A percentile compares a stretch with the other conserved stretches of the same genome.
These are phyloP conservation scores for Eilema depressum DNA, from an alignment of 2,888 invertebrate species.

Conservation along the genomic window DNA sequence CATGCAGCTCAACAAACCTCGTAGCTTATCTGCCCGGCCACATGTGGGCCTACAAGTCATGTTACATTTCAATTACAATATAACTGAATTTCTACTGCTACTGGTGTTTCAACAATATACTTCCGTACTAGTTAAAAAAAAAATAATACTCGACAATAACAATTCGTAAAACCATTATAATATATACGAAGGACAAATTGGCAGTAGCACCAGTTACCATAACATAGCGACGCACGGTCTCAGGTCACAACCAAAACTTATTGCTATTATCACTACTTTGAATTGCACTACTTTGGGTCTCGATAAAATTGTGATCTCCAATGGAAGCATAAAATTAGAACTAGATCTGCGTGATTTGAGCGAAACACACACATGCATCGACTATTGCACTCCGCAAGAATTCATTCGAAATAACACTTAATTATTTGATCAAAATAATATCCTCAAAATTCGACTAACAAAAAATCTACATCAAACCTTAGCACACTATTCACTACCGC, in stretches of 20 bases:
- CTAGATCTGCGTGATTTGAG: slow-evolving; percentile 70
- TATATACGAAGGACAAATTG: slow-evolving; percentile 70
- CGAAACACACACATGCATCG: slow-evolving; percentile 72
- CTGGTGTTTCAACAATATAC: slow-evolving; percentile 76
- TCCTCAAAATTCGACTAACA: slow-evolving; percentile 81
- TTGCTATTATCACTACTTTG: slow-evolving; percentile 84
- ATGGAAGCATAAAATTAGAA: slow-evolving; percentile 73
- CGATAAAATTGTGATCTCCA: slow-evolving; percentile 67
- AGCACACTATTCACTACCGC: slow-evolving; percentile 86
- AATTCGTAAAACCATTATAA: slow-evolving; percentile 77
- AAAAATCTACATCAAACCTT: slow-evolving; percentile 86
- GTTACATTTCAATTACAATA: slow-evolving; percentile 87
- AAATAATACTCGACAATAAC: slow-evolving; percentile 83
- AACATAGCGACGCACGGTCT: slow-evolving; percentile 69
- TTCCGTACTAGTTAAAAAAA: slow-evolving; percentile 74
- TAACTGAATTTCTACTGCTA: slow-evolving; percentile 77
- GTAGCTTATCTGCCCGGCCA: slow-evolving; percentile 24
- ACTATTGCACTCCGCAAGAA: slow-evolving; percentile 74
- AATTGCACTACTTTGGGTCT: slow-evolving; percentile 82
- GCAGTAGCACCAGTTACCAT: slow-evolving; percentile 78
- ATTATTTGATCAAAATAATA: slow-evolving; percentile 82
- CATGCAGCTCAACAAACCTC: slow-evolving; percentile 35
- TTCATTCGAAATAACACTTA: slow-evolving; percentile 75
- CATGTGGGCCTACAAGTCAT: slow-evolving; percentile 54
- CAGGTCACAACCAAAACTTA: slow-evolving; percentile 86